Evolutionary conservation across 2,113 vertebrate species (phyloP).

Genomic region (Promerops cafer): DNA sequence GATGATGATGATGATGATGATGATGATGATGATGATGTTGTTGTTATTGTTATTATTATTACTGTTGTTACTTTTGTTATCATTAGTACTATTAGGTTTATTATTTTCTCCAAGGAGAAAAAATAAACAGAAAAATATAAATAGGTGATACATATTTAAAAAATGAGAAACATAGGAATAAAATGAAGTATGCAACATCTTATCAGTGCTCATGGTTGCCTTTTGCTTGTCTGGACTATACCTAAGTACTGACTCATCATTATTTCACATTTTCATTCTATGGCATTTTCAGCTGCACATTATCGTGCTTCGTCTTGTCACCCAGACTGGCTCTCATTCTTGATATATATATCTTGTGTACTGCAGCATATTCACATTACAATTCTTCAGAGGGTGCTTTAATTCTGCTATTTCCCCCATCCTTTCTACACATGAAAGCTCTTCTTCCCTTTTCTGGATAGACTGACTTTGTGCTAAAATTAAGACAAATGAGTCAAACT

Average conservation of each 20-base stretch:
- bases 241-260: not conserved
- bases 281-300: not conserved
- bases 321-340: not conserved
- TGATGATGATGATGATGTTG: no score
- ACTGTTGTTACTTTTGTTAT: not conserved
- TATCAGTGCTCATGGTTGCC: not conserved
- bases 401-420: not conserved
- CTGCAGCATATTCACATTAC: not conserved
- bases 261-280: not conserved
- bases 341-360: not conserved
- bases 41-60: not conserved
- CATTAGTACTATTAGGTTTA: not conserved
- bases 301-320: not conserved
- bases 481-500: not conserved
- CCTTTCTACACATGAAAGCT: not conserved
- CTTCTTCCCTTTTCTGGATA: not conserved
- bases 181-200: not conserved
- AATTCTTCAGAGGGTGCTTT: not conserved
- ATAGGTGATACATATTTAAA: not conserved
- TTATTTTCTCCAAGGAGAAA: not conserved
- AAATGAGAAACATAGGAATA: not conserved
- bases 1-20: no score
- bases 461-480: not conserved
- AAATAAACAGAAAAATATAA: not conserved
- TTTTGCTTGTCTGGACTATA: not conserved